Evolutionary conservation across 2,797 vertebrate species (phyloP), one percentile per base, ranked within the genome.

Genomic region (Pseudocheirus occidentalis): DNA sequence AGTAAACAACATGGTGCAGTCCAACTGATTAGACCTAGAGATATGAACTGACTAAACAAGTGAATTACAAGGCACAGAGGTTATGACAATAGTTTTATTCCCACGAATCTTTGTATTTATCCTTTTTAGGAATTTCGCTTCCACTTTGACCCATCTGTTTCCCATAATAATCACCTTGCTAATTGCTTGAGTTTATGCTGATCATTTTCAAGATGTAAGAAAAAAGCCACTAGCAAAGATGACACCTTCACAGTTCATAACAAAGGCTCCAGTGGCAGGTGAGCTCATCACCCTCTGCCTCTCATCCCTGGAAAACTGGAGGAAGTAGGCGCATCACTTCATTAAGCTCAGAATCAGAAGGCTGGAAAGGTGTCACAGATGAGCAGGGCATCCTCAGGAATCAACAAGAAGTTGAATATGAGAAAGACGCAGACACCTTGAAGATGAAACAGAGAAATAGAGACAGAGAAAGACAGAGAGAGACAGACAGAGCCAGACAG

Each of bases 141-240:
- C 0, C 34, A 91, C 95, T 50, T 95, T 56, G 92, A 24, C n/a
- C 29, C 56, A 96, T 55, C 31, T 92, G 3, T 55, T 55, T 95
- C 94, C 62, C 54, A 90, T 90, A 94, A 95, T 91, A 94, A 95
- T 96, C 94, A 91, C 28, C 62, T 29, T 96, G 55, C 50, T 94
- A 95, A 92, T 95, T 94, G 46, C 46, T 94, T 94, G 97, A 95
- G 89, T 59, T 91, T 93, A 50, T 94, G 3, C 6, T 95, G 95
- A 95, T 90, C 89, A 12, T 87, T 91, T 92, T 12, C n/a, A 94
- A 59, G 53, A 92, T 93, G 13, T n/a, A 66, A 53, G 16, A 28
- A 95, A 16, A 95, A 81, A 93, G 62, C 13, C 58, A 90, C 55
- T 91, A 31, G 0, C 16, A 92, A 94, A 29, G 13, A 0, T 91